Evolutionary conservation across 2,113 vertebrate species (phyloP).

Genomic region (Edolisoma coerulescens): DNA sequence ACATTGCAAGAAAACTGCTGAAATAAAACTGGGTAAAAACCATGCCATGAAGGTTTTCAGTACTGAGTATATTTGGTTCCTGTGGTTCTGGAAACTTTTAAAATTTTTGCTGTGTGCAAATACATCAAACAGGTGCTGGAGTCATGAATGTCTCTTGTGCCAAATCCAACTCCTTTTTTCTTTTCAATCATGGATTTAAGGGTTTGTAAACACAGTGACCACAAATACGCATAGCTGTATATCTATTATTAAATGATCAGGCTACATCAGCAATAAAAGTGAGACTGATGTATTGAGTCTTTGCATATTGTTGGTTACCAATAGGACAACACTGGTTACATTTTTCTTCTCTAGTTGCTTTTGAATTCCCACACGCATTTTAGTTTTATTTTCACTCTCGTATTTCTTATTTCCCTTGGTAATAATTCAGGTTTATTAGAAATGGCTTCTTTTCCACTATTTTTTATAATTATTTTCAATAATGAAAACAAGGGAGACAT

Average conservation of each 20-base stretch:
- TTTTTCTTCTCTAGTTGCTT: background rate
- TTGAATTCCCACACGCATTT: background rate
- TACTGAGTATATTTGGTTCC: background rate
- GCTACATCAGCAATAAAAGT: background rate
- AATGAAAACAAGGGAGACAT: background rate
- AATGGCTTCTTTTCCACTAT: background rate
- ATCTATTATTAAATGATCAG: background rate
- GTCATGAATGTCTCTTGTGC: background rate
- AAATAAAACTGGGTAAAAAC: background rate
- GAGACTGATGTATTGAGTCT: background rate
- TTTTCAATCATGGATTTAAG: background rate
- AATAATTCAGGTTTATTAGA: background rate
- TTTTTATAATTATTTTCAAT: background rate
- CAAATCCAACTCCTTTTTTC: background rate
- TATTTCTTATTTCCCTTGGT: background rate
- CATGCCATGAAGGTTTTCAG: background rate
- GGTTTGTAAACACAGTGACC: background rate
- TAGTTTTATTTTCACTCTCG: background rate
- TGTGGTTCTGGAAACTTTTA: background rate
- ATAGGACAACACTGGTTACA: background rate
- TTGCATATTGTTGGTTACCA: background rate
- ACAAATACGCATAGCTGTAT: background rate
- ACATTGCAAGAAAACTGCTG: background rate
- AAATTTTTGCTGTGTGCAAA: background rate
- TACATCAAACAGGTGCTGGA: background rate